Conservation (phyloP, 2,797 vertebrate genomes). For the Astyanax mexicanus region DNA sequence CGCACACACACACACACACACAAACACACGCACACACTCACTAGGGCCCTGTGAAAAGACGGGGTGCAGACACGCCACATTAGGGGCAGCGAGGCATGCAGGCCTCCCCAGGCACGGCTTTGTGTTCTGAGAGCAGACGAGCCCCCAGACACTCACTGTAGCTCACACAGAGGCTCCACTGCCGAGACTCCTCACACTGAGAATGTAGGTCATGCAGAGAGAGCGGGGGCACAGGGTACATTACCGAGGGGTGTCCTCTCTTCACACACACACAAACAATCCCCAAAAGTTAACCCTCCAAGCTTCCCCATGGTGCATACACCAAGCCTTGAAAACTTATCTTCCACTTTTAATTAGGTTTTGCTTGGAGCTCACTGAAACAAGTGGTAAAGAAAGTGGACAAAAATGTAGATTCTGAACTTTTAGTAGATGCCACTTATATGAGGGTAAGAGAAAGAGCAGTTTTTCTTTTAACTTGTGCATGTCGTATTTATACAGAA, state of each 20-base stretch:
- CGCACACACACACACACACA: constrained; percentile 23
- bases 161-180: constrained; percentile 34
- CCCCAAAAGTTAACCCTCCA: constrained; percentile 23
- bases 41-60: constrained; percentile 4
- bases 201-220: constrained; percentile 58
- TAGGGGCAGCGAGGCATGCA: constrained; percentile 42
- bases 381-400: background rate
- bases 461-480: too few species aligned
- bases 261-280: constrained; percentile 25
- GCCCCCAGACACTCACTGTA: constrained; percentile 40
- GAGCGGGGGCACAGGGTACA: constrained; percentile 35
- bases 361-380: background rate
- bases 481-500: too few species aligned
- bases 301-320: background rate
- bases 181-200: constrained; percentile 35
- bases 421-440: background rate
- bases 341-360: background rate
- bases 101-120: constrained; percentile 46
- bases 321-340: background rate
- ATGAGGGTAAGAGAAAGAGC: background rate
- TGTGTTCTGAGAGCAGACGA: constrained; percentile 47
- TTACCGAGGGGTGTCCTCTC: constrained; percentile 37
- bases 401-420: background rate
- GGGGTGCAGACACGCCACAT: constrained; percentile 44
- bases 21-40: too few species aligned